phyloP scores from a whole-genome alignment of 2,888 invertebrate species.

The Argyresthia goedartella region DNA sequence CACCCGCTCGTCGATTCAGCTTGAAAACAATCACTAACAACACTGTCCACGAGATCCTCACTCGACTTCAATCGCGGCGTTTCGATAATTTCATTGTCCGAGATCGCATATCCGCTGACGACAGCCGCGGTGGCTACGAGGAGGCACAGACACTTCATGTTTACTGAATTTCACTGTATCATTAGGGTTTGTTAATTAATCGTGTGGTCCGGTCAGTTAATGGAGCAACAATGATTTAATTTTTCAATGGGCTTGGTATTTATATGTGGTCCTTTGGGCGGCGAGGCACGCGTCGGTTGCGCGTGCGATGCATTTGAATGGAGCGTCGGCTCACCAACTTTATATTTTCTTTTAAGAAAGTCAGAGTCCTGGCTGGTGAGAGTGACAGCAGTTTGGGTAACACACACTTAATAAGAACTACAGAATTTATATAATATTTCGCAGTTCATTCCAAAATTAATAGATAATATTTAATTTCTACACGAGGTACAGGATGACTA shows the following conservation, averaged over 20 bases:
- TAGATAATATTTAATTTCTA: no score
- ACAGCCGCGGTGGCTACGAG: slow-evolving; percentile 64
- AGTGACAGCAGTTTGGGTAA: slow-evolving; percentile 32
- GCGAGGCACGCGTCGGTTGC: slow-evolving; percentile 52
- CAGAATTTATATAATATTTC: no score
- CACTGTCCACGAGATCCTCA: slow-evolving; percentile 78
- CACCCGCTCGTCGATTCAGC: slow-evolving; percentile 77
- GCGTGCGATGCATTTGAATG: slow-evolving; percentile 47
- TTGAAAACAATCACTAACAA: slow-evolving; percentile 80
- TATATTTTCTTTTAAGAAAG: slow-evolving; percentile 67
- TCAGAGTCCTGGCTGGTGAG: slow-evolving; percentile 63
- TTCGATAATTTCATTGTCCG: slow-evolving; percentile 67
- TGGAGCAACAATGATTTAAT: slow-evolving; percentile 69
- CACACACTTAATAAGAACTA: no score
- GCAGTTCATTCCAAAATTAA: no score
- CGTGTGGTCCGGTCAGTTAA: slow-evolving; percentile 57
- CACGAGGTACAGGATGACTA: no score
- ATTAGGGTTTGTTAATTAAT: slow-evolving; percentile 60
- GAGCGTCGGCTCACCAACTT: slow-evolving; percentile 56
- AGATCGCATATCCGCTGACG: slow-evolving; percentile 58
- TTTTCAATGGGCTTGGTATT: slow-evolving; percentile 76
- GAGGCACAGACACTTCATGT: slow-evolving; percentile 66
- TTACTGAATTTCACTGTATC: slow-evolving; percentile 43
- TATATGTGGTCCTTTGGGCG: slow-evolving; percentile 72
- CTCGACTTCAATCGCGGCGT: slow-evolving; percentile 72